Conservation (phyloP, 1,140 invertebrate species). For the Drosophila dunni region DNA sequence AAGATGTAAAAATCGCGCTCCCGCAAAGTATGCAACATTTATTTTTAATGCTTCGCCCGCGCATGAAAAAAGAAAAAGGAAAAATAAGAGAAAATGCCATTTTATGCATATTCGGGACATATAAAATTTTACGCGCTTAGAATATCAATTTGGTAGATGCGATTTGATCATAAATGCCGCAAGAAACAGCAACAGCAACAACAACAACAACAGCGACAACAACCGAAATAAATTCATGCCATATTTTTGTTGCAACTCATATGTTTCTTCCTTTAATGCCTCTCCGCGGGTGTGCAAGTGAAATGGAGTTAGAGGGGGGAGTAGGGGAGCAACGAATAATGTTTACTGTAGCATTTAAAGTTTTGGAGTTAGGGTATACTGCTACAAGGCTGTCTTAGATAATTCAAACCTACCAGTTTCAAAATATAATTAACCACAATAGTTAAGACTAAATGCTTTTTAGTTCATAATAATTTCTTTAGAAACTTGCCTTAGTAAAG, state of each 20-base stretch:
- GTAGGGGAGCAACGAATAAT: neutral
- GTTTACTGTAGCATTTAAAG: conserved; percentile 49
- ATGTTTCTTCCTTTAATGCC: neutral
- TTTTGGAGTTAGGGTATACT: conserved; percentile 6
- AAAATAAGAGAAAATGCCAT: conserved; percentile 22
- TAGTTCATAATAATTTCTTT: too few species aligned
- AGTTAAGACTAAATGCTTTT: too few species aligned
- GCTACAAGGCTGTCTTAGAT: too few species aligned
- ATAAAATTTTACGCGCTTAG: conserved; percentile 79
- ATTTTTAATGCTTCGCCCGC: conserved; percentile 53
- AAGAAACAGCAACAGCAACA: conserved; percentile 33
- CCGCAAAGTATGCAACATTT: conserved; percentile 79
- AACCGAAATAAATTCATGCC: conserved; percentile 64
- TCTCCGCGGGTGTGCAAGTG: neutral
- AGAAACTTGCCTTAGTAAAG: too few species aligned
- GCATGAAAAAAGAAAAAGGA: conserved; percentile 13
- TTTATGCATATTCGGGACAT: conserved; percentile 54
- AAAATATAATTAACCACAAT: too few species aligned
- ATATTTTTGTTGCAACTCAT: conserved; percentile 39
- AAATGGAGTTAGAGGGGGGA: neutral
- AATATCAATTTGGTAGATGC: conserved; percentile 79
- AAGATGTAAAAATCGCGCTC: conserved; percentile 52
- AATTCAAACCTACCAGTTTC: too few species aligned
- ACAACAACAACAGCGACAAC: conserved; percentile 34
- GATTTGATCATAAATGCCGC: conserved; percentile 73